Percentiles rank a stretch among this genome's conserved stretches.
Evolutionary conservation across 2,888 invertebrate species (phyloP).

Genomic region (Nephrocerus scutellatus): DNA sequence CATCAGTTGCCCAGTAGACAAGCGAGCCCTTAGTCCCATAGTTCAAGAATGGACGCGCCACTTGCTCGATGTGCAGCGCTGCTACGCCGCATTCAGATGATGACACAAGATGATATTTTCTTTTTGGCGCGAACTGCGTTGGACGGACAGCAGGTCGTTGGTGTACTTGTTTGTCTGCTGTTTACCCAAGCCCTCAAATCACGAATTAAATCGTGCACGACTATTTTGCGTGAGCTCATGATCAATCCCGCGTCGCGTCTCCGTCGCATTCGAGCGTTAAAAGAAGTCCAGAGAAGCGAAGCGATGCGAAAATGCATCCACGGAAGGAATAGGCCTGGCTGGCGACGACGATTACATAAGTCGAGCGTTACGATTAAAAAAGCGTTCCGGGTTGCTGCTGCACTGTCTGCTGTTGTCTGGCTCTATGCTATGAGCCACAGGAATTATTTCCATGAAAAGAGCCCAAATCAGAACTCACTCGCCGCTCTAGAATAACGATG

Average conservation of each 20-base stretch:
- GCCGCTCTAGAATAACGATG: too few relatives aligned
- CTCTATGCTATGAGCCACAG: too few relatives aligned
- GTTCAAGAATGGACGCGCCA: too few relatives aligned
- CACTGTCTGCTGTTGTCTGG: not conserved
- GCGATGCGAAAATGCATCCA: too few relatives aligned
- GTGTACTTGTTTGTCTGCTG: conserved; percentile 36
- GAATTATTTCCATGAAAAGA: too few relatives aligned
- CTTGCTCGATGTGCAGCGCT: too few relatives aligned
- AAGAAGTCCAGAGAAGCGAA: too few relatives aligned
- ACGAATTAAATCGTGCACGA: conserved; percentile 48
- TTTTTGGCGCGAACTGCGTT: not conserved
- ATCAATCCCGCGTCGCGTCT: conserved; percentile 35
- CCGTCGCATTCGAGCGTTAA: too few relatives aligned
- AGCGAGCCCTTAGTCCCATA: too few relatives aligned
- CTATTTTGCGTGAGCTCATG: conserved; percentile 48
- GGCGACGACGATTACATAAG: conserved; percentile 24
- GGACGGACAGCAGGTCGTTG: conserved; percentile 6
- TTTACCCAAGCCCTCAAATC: conserved; percentile 39
- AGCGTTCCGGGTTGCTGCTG: conserved; percentile 6
- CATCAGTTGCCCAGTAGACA: conserved; percentile 28
- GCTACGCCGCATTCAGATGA: not conserved
- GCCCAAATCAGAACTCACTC: too few relatives aligned
- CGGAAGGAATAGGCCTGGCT: too few relatives aligned
- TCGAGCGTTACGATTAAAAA: conserved; percentile 23
- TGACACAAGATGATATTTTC: conserved; percentile 3